Evolutionary conservation across 1,140 invertebrate genomes (phyloP), one percentile per base, ranked within the genome.

Genomic region (Akabosia matsudoensis): DNA sequence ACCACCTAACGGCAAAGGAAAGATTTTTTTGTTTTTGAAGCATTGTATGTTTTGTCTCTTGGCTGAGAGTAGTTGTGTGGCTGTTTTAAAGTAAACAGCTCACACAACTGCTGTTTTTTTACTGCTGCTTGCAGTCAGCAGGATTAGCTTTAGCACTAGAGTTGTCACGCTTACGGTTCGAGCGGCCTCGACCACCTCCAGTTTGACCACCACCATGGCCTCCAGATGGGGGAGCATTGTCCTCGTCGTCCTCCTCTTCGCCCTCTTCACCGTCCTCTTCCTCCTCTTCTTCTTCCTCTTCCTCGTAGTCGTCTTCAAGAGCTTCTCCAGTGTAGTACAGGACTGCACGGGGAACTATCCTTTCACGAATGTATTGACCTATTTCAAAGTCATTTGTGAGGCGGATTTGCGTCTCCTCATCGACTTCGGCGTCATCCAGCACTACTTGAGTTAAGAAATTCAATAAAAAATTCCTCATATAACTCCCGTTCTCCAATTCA

Each of bases 291-390:
- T 81, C 76, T 51, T 81, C 78, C n/a, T 81, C 80, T 16, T 81
- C 78, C 2, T 81, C 78, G 31, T 74, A 72, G 22, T 78, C 76
- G 26, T 81, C 80, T 26, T 79, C 74, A 70, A 77, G 28, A 52
- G 78, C 76, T 72, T 80, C 79, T 28, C 91, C 97, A 81, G 97
- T 99, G 84, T 91, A 98, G 82, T 96, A 97, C 31, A 99, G 88
- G 70, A 98, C 92, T 80, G 96, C 96, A 84, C 92, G 90, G 31
- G 95, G 96, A 82, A 98, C 91, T 81, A 98, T 91, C 79, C 93
- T 89, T 84, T 97, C 95, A 82, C 95, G 90, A 82, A 98, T 93
- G 85, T 97, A 97, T 87, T 98, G 95, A n/a, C 97, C 97, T 85
- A 98, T 95, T 70, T 98, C 96, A 86, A 97, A 98, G 87, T 99